Percentiles rank a stretch among this genome's conserved stretches.
Conservation (phyloP, 2,888 invertebrate genomes). For the Macrosiphum euphorbiae region DNA sequence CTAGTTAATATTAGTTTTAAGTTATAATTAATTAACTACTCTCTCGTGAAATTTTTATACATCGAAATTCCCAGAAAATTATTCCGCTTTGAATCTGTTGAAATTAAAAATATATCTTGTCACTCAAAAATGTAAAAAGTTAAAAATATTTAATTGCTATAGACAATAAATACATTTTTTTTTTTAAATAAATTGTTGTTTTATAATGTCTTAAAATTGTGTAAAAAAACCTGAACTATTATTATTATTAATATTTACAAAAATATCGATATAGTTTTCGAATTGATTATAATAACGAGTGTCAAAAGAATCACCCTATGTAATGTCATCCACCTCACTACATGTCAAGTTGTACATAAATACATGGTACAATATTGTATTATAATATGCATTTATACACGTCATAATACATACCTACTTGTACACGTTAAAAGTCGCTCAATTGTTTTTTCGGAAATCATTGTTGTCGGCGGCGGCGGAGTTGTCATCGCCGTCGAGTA, state of each 20-base stretch:
- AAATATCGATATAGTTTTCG: background rate
- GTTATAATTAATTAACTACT: background rate
- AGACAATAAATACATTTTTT: background rate
- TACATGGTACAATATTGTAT: background rate
- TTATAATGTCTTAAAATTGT: background rate
- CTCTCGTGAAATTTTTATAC: background rate
- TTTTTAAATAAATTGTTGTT: background rate
- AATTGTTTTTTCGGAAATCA: slow-evolving; percentile 40
- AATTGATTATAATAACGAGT: background rate
- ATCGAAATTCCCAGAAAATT: background rate
- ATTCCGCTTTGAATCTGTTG: background rate
- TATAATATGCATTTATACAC: background rate
- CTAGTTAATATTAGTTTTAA: too few relatives aligned
- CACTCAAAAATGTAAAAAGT: background rate
- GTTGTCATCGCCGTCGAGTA: background rate
- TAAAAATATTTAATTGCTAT: background rate
- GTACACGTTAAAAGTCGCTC: background rate
- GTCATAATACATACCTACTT: too few relatives aligned
- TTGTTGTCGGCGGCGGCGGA: slow-evolving; percentile 3
- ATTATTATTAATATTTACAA: background rate
- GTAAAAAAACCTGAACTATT: background rate
- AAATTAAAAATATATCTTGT: too few relatives aligned
- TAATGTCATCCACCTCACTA: background rate
- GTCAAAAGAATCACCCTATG: background rate
- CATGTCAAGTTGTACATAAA: background rate